Conservation (phyloP, 2,888 invertebrate genomes). For the Scaptodrosophila latifasciaeformis region DNA sequence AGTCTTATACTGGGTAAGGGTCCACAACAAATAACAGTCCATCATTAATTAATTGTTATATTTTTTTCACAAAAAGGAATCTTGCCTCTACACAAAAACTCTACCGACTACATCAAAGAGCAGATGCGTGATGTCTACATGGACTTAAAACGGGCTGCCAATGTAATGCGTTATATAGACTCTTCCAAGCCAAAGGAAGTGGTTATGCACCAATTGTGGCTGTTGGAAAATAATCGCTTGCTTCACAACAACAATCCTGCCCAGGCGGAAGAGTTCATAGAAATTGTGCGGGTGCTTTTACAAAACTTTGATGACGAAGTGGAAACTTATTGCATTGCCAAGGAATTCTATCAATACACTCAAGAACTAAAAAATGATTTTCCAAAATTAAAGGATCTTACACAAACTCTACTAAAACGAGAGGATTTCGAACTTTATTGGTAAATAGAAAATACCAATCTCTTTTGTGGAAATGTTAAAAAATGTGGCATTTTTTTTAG, state of each 20-base stretch:
- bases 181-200: conserved; percentile 79
- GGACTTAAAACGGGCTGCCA: conserved; percentile 83
- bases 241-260: conserved; percentile 39
- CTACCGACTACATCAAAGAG: conserved; percentile 83
- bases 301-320: conserved; percentile 84
- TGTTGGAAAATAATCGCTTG: conserved; percentile 81
- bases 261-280: conserved; percentile 77
- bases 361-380: conserved; percentile 81
- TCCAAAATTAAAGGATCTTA: conserved; percentile 81
- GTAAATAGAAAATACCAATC: conserved; percentile 65
- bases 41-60: no score
- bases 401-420: conserved; percentile 82
- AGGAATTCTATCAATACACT: conserved; percentile 83
- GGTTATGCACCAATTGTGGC: conserved; percentile 87
- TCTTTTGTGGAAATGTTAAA: background rate
- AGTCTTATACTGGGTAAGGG: conserved; percentile 88
- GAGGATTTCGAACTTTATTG: conserved; percentile 85
- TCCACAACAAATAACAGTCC: no score
- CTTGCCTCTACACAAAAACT: conserved; percentile 84
- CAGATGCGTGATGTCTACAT: conserved; percentile 83
- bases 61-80: no score
- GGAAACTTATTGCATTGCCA: conserved; percentile 89
- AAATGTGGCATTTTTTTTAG: no score
- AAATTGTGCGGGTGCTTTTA: conserved; percentile 82
- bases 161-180: conserved; percentile 81